These are phyloP conservation scores for Potorous gilbertii DNA, from an alignment of 2,797 vertebrate species.

Conservation along the genomic window DNA sequence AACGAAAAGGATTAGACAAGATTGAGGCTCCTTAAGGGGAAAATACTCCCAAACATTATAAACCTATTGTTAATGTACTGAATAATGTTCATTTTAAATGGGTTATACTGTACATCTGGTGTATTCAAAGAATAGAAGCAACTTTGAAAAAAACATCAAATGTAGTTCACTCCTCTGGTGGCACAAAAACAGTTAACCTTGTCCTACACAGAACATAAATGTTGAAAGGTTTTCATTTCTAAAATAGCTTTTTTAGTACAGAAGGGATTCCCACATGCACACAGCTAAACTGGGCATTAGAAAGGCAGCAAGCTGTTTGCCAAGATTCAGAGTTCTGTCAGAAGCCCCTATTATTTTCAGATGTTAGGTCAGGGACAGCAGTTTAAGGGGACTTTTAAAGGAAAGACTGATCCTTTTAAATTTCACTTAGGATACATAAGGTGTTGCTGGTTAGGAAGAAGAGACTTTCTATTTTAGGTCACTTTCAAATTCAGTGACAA, in stretches of 20 bases:
- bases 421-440: slow-evolving; percentile 54
- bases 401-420: slow-evolving; percentile 33
- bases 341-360: slow-evolving; percentile 48
- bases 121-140: slow-evolving; percentile 36
- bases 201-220: slow-evolving; percentile 31
- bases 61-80: slow-evolving; percentile 14
- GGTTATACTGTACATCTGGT: slow-evolving; percentile 17
- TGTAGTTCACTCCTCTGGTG: slow-evolving; percentile 23
- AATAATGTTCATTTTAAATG: slow-evolving; percentile 3
- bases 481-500: slow-evolving; percentile 63
- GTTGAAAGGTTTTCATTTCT: slow-evolving; percentile 51
- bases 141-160: slow-evolving; percentile 24
- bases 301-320: slow-evolving; percentile 36
- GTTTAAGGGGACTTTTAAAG: slow-evolving; percentile 45
- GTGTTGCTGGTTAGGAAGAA: slow-evolving; percentile 6
- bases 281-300: slow-evolving; percentile 9
- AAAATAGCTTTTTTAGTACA: slow-evolving; percentile 34
- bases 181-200: slow-evolving; percentile 51
- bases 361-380: neutral
- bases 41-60: slow-evolving; percentile 18
- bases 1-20: slow-evolving; percentile 17
- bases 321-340: slow-evolving; percentile 43
- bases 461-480: slow-evolving; percentile 30
- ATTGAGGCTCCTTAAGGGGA: neutral
- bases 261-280: slow-evolving; percentile 5